Evolutionary conservation across 2,113 vertebrate species (phyloP), one percentile per base, ranked within the genome.

Genomic region (Elaphurus davidianus): DNA sequence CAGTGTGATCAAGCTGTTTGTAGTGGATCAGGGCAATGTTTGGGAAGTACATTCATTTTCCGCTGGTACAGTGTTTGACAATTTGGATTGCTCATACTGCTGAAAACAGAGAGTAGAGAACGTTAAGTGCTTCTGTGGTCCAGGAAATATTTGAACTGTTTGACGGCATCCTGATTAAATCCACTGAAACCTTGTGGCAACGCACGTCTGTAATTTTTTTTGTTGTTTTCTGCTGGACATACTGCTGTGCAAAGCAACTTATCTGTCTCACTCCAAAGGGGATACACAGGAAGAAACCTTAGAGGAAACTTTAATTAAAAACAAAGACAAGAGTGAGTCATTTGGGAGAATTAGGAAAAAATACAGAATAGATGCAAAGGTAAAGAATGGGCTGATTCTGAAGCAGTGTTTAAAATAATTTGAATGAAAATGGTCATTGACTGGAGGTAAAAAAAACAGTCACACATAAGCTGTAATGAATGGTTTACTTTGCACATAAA

Each of bases 231-330:
- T 47, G 78, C 50, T 97, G 83, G 90, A 87, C 76, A 89, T 27
- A 91, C 55, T 91, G n/a, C 55, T 94, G 74, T 60, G 94, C 17
- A 93, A 96, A 98, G 85, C 92, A 97, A 87, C 40, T 87, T n/a
- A 43, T 91, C 59, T 97, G 17, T 93, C 50, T 94, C 93, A 52
- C 16, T 97, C 90, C 87, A 93, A 91, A 97, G 94, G 71, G 96
- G 81, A 94, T 97, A 76, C 55, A 90, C 95, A 91, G 87, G 94
- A 97, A 97, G 90, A 95, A 97, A 86, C 27, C 9, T 19, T 59
- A 87, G 84, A 89, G 76, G 82, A 97, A 67, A 17, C 23, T 90
- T 95, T 94, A 91, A 97, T 97, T 98, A 94, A 96, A 97, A 97
- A 92, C 90, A 97, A 97, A 97, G n/a, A 28, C 83, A 90, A 94